Evolutionary conservation across 2,113 vertebrate genomes (phyloP).

Genomic region (Vulpes ferrilata): DNA sequence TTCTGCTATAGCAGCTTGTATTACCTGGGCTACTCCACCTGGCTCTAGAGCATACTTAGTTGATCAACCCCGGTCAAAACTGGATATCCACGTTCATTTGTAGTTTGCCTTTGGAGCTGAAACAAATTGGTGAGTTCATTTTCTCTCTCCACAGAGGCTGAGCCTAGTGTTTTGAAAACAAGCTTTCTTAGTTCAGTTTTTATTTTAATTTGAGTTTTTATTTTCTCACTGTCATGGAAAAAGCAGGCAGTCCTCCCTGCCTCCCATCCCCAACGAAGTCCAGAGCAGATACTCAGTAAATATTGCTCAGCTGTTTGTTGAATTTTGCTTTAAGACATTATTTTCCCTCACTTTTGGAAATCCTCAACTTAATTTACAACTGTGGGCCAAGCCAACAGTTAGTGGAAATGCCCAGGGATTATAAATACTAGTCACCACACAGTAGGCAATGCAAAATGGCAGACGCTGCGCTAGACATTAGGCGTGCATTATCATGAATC

Average conservation of each 20-base stretch:
- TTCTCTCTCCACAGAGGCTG: conserved; percentile 7
- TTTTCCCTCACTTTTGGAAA: neutral
- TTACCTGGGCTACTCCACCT: neutral
- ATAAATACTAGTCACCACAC: neutral
- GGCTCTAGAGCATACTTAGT: neutral
- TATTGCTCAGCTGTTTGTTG: neutral
- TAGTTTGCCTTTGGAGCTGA: neutral
- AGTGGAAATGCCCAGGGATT: neutral
- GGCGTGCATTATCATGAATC: neutral
- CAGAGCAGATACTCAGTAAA: neutral
- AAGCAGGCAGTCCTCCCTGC: neutral
- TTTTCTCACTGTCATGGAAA: conserved; percentile 10
- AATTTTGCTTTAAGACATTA: conserved; percentile 44
- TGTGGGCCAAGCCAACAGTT: conserved; percentile 35
- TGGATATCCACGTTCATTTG: neutral
- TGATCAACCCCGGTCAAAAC: neutral
- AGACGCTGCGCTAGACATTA: neutral
- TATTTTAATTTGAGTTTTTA: conserved; percentile 32
- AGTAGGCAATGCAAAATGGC: neutral
- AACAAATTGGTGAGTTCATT: conserved; percentile 29
- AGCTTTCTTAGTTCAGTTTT: conserved; percentile 20
- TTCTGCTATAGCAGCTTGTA: neutral
- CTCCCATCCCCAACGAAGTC: neutral
- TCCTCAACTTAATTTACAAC: conserved; percentile 1
- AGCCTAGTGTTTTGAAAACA: conserved; percentile 29